These are phyloP conservation scores for Clarias magur DNA, from an alignment of 2,113 vertebrate genomes.

Conservation along the genomic window DNA sequence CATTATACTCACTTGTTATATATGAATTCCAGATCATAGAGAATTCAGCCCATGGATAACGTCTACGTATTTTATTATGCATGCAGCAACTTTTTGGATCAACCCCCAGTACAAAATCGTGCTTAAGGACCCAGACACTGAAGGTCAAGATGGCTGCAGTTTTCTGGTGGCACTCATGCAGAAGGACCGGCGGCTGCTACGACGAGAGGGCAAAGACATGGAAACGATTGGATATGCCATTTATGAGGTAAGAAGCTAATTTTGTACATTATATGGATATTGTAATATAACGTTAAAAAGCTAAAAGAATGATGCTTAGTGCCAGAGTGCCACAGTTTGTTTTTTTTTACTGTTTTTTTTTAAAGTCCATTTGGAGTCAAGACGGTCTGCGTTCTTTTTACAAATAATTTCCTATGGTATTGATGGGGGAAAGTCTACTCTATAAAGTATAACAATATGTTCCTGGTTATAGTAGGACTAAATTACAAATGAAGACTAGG, in stretches of 20 bases:
- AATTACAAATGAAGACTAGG: not conserved
- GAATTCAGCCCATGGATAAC: not conserved
- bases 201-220: conserved; percentile 86
- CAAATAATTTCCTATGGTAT: not conserved
- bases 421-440: no score
- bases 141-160: conserved; percentile 79
- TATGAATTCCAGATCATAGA: not conserved
- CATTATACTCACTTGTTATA: not conserved
- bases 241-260: conserved; percentile 78
- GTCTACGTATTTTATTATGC: conserved; percentile 9
- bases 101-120: conserved; percentile 92
- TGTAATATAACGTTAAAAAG: not conserved
- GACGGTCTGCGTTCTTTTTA: not conserved
- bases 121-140: conserved; percentile 77
- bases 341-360: not conserved
- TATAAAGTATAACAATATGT: no score
- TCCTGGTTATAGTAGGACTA: no score
- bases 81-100: conserved; percentile 91
- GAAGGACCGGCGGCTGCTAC: conserved; percentile 86
- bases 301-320: no score
- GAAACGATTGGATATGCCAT: conserved; percentile 94
- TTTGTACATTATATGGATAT: not conserved
- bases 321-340: no score
- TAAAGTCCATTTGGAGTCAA: not conserved
- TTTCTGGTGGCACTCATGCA: conserved; percentile 93